phyloP scores from a whole-genome alignment of 2,797 vertebrate genomes.

The Liparis tanakae region DNA sequence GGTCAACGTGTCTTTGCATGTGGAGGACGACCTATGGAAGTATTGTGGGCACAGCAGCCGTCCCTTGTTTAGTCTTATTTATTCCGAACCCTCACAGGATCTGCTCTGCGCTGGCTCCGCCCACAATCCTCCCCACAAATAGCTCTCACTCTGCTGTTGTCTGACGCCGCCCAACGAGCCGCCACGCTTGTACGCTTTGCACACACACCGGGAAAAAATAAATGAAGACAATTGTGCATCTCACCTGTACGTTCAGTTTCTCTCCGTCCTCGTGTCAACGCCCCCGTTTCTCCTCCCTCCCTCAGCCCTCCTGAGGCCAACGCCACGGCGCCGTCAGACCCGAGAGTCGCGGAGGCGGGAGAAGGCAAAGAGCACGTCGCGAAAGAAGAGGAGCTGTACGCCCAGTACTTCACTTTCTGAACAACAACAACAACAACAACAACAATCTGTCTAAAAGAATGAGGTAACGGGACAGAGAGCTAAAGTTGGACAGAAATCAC shows the following conservation, averaged over 20 bases:
- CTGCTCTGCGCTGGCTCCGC: background rate
- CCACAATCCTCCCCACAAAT: constrained; percentile 2
- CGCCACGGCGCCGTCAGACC: constrained; percentile 31
- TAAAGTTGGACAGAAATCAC: constrained; percentile 54
- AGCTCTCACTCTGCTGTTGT: background rate
- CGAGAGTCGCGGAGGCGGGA: constrained; percentile 14
- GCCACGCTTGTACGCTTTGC: background rate
- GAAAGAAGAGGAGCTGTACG: constrained; percentile 65
- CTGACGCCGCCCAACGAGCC: background rate
- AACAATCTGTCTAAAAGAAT: constrained; percentile 43
- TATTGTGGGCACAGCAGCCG: constrained; percentile 17
- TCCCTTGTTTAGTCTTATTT: constrained; percentile 4
- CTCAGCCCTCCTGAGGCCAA: constrained; percentile 76
- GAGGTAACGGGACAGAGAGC: constrained; percentile 64
- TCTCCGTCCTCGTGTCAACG: constrained; percentile 10
- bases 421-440: constrained; percentile 56
- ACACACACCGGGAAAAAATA: background rate
- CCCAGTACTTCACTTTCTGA: constrained; percentile 82
- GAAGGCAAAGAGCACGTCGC: constrained; percentile 35
- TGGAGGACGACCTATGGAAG: background rate
- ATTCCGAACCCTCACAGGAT: constrained; percentile 8
- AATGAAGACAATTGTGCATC: too few relatives aligned
- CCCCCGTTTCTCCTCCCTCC: constrained; percentile 12
- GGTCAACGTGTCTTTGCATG: background rate
- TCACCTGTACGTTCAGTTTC: background rate